Conservation (phyloP, 1,140 invertebrate species). For the Thaumatotibia leucotreta region DNA sequence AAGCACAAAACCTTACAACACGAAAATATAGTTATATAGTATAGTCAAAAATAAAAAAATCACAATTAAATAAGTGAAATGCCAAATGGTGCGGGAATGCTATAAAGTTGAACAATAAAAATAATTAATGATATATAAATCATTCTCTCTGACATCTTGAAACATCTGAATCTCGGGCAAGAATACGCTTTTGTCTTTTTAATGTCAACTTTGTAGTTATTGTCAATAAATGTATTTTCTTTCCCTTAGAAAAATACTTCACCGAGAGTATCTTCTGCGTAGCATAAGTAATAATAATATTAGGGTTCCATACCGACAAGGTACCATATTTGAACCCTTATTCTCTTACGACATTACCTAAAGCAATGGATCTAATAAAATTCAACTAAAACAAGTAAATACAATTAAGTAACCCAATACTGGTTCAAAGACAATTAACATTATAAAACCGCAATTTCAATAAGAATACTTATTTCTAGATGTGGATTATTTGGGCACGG, state of each 20-base stretch:
- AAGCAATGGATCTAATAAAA: background rate
- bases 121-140: background rate
- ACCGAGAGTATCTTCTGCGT: background rate
- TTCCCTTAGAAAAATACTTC: background rate
- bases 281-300: no score
- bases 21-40: background rate
- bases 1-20: constrained; percentile 9
- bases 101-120: background rate
- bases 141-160: background rate
- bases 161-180: background rate
- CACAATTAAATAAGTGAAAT: constrained; percentile 5
- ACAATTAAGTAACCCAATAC: background rate
- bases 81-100: background rate
- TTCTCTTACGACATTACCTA: background rate
- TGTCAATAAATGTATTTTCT: background rate
- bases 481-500: background rate
- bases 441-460: background rate
- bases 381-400: background rate
- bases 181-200: constrained; percentile 12
- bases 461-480: background rate
- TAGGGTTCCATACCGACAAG: no score
- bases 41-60: background rate
- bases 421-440: background rate
- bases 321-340: no score
- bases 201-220: background rate